phyloP scores from a whole-genome alignment of 2,888 invertebrate species.

The Darwinula stevensoni region DNA sequence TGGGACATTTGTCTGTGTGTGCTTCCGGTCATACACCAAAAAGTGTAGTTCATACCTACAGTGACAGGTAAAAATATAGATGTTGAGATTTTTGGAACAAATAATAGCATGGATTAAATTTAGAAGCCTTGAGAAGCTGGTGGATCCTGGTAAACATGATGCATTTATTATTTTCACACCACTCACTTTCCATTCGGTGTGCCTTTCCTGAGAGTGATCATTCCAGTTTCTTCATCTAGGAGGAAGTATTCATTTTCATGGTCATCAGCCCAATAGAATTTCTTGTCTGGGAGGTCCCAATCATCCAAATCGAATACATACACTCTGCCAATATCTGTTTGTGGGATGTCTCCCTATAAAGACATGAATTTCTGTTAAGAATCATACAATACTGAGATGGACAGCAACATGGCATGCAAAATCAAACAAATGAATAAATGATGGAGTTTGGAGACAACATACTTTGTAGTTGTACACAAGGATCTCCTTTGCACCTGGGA shows the following conservation, averaged over 20 bases:
- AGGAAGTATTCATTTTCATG: slow-evolving; percentile 54
- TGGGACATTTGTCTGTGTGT: slow-evolving; percentile 74
- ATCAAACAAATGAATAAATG: no score
- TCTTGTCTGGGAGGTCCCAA: slow-evolving; percentile 94
- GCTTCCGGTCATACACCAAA: slow-evolving; percentile 73
- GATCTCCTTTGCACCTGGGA: slow-evolving; percentile 80
- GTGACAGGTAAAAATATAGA: background rate
- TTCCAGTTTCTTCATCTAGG: slow-evolving; percentile 65
- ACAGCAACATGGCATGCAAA: slow-evolving; percentile 1
- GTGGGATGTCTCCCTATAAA: slow-evolving; percentile 51
- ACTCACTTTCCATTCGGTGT: slow-evolving; percentile 44
- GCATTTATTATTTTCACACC: no score
- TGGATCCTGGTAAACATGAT: no score
- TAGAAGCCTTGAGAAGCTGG: no score
- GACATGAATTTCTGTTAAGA: background rate
- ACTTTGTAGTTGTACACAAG: slow-evolving; percentile 79
- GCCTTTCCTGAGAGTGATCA: slow-evolving; percentile 80
- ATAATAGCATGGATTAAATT: no score
- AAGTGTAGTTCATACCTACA: slow-evolving; percentile 17
- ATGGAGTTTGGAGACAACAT: slow-evolving; percentile 9
- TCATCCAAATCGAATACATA: slow-evolving; percentile 94
- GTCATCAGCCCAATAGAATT: slow-evolving; percentile 70
- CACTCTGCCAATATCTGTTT: slow-evolving; percentile 72
- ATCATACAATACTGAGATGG: background rate
- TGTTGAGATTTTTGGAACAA: slow-evolving; percentile 11